Conservation (phyloP, 2,797 vertebrate genomes). For the Synaphobranchus kaupii region DNA sequence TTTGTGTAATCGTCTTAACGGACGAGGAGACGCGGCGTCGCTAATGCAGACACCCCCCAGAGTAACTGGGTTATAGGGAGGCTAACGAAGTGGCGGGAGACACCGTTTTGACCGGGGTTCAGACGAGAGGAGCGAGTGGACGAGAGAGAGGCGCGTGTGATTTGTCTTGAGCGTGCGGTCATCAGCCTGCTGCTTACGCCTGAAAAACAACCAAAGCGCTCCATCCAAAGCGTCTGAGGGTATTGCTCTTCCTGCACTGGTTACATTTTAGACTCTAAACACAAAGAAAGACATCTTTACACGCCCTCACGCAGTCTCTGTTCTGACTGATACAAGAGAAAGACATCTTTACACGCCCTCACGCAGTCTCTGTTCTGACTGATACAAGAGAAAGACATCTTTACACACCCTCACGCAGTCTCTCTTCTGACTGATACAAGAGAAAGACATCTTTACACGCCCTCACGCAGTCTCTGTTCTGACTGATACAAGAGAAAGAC, state of each 20-base stretch:
- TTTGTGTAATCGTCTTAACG: conserved; percentile 81
- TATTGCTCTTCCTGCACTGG: conserved; percentile 62
- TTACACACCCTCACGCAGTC: background rate
- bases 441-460: background rate
- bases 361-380: background rate
- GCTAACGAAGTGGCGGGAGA: conserved; percentile 72
- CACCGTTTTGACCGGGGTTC: conserved; percentile 48
- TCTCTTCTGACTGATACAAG: background rate
- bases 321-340: background rate
- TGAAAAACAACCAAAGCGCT: conserved; percentile 69
- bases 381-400: background rate
- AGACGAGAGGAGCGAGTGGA: conserved; percentile 16
- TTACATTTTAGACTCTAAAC: conserved; percentile 42
- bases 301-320: background rate
- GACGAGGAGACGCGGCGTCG: conserved; percentile 34
- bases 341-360: background rate
- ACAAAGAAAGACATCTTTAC: background rate
- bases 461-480: background rate
- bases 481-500: background rate
- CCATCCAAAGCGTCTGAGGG: conserved; percentile 73
- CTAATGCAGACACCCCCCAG: conserved; percentile 69
- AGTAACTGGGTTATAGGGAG: conserved; percentile 69
- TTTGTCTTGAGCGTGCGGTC: conserved; percentile 75
- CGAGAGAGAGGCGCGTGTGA: conserved; percentile 55
- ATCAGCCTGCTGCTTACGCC: conserved; percentile 69